Evolutionary conservation across 1,140 invertebrate species (phyloP).

Genomic region (Drosophila pectinifera): DNA sequence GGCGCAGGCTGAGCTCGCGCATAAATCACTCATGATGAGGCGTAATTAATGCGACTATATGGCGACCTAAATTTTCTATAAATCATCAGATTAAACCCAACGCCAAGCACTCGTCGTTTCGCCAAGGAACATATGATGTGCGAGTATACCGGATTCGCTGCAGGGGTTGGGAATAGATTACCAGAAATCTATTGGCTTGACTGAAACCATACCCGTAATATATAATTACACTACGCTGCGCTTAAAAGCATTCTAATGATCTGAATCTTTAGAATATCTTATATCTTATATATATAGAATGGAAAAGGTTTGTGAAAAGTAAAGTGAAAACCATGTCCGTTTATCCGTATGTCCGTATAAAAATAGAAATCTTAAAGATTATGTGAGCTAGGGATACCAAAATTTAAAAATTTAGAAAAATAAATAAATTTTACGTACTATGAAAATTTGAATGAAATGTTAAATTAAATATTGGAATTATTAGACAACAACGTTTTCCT

Average conservation of each 20-base stretch:
- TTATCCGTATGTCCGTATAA: too few species aligned
- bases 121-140: constrained; percentile 42
- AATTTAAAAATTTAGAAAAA: too few species aligned
- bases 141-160: background rate
- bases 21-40: constrained; percentile 57
- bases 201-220: constrained; percentile 1
- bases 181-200: constrained; percentile 33
- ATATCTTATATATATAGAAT: too few species aligned
- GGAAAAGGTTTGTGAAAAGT: too few species aligned
- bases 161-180: constrained; percentile 14
- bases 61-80: constrained; percentile 53
- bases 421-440: too few species aligned
- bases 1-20: constrained; percentile 33
- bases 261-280: background rate
- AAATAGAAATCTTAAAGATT: too few species aligned
- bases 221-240: background rate
- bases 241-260: background rate
- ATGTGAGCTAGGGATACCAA: too few species aligned
- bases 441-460: too few species aligned
- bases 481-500: too few species aligned
- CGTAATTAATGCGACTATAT: constrained; percentile 56
- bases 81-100: constrained; percentile 52
- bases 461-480: too few species aligned
- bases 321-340: too few species aligned
- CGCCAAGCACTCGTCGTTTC: constrained; percentile 25